phyloP scores from a whole-genome alignment of 2,113 vertebrate genomes.

The Dasyornis broadbenti region DNA sequence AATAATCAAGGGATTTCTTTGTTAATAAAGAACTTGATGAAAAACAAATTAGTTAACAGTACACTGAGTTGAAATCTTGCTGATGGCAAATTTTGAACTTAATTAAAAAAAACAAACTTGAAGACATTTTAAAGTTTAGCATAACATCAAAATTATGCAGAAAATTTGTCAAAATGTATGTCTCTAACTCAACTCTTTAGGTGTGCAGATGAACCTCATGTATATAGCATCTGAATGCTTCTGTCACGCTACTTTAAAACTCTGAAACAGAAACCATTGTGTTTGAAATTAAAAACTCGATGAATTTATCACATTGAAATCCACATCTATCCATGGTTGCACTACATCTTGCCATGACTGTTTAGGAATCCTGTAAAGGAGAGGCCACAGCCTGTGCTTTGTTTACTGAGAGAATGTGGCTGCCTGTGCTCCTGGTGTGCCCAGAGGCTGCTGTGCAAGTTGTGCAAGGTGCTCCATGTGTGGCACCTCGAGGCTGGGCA shows the following conservation, averaged over 20 bases:
- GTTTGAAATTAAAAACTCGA: not conserved
- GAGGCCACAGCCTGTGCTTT: not conserved
- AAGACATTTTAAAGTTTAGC: not conserved
- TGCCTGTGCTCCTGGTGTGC: not conserved
- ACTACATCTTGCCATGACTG: not conserved
- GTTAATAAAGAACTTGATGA: constrained; percentile 74
- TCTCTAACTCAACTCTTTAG: not conserved
- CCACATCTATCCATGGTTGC: not conserved
- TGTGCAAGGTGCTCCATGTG: not conserved
- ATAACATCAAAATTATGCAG: not conserved
- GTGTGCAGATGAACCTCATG: not conserved
- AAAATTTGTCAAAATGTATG: not conserved
- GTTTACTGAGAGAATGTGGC: not conserved
- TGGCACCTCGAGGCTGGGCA: not conserved
- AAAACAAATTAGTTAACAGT: constrained; percentile 74
- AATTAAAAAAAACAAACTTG: not conserved
- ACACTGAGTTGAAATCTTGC: constrained; percentile 61
- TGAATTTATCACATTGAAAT: not conserved
- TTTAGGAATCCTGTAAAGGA: not conserved
- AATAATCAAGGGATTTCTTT: constrained; percentile 71
- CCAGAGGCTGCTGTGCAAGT: not conserved
- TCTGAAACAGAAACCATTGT: not conserved
- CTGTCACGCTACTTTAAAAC: not conserved
- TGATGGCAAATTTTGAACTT: constrained; percentile 55
- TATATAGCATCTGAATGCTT: not conserved